Conservation (phyloP, 1,140 invertebrate genomes). For the Leucophenga varia region DNA sequence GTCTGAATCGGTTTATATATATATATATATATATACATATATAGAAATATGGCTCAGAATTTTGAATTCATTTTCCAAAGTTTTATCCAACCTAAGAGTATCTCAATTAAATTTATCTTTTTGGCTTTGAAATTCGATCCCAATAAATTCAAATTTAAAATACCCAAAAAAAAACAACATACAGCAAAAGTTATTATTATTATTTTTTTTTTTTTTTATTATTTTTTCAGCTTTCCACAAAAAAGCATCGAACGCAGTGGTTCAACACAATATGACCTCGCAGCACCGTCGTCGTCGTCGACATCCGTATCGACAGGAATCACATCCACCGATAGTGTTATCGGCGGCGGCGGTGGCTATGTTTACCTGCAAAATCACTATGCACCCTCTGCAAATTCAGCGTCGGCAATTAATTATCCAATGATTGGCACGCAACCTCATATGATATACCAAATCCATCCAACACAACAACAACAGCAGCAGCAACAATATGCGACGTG, state of each 20-base stretch:
- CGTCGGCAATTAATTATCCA: slow-evolving; percentile 48
- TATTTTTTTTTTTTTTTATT: too few species aligned
- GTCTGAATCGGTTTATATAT: too few species aligned
- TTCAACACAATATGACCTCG: slow-evolving; percentile 47
- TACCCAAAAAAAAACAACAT: too few species aligned
- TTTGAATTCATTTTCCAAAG: too few species aligned
- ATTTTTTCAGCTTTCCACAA: slow-evolving; percentile 51
- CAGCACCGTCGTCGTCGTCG: slow-evolving; percentile 26
- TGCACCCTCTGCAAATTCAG: slow-evolving; percentile 37
- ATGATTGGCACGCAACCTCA: slow-evolving; percentile 42
- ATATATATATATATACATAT: too few species aligned
- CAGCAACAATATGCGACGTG: slow-evolving; percentile 48
- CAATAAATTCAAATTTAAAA: too few species aligned
- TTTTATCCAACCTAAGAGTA: too few species aligned
- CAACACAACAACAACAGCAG: slow-evolving; percentile 24
- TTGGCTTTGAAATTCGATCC: too few species aligned
- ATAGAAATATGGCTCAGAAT: too few species aligned
- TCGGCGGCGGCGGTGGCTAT: slow-evolving; percentile 47
- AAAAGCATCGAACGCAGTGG: slow-evolving; percentile 52
- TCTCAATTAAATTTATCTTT: too few species aligned
- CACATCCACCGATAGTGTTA: slow-evolving; percentile 32
- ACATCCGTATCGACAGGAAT: slow-evolving; percentile 26
- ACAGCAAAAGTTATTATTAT: slow-evolving; percentile 9
- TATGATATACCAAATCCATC: slow-evolving; percentile 46
- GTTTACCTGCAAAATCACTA: slow-evolving; percentile 55